A percentile compares a stretch with the other conserved stretches of the same genome.
phyloP scores from a whole-genome alignment of 2,888 invertebrate genomes.

The Mellilla xanthometata region DNA sequence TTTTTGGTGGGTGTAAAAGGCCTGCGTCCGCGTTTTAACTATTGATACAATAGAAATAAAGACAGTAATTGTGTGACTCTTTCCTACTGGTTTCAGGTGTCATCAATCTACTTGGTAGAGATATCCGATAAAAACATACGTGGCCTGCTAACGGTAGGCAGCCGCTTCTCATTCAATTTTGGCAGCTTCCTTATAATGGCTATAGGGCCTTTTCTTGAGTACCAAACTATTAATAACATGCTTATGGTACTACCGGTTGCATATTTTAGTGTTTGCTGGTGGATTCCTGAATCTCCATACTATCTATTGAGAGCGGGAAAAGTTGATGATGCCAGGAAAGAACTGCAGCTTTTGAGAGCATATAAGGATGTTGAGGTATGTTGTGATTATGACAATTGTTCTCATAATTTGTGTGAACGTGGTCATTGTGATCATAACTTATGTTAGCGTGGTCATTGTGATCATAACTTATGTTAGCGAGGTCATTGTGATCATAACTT shows the following conservation, averaged over 20 bases:
- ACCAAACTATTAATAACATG: conserved; percentile 59
- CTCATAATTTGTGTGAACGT: too few species aligned
- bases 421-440: too few species aligned
- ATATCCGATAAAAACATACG: conserved; percentile 69
- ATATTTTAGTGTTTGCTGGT: conserved; percentile 71
- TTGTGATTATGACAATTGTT: too few species aligned
- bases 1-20: too few species aligned
- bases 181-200: conserved; percentile 64
- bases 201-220: conserved; percentile 63
- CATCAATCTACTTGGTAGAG: conserved; percentile 65
- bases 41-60: too few species aligned
- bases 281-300: conserved; percentile 84
- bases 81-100: conserved; percentile 53
- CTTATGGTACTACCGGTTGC: conserved; percentile 64
- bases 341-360: conserved; percentile 62
- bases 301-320: conserved; percentile 77
- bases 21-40: too few species aligned
- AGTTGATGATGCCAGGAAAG: conserved; percentile 63
- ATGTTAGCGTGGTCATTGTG: too few species aligned
- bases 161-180: conserved; percentile 57
- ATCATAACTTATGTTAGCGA: too few species aligned
- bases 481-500: too few species aligned
- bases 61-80: too few species aligned
- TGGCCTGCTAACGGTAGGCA: conserved; percentile 52
- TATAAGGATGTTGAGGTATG: conserved; percentile 49